Base-by-base conservation (phyloP, 2,888 invertebrate genomes). In the Lasius platythorax region DNA sequence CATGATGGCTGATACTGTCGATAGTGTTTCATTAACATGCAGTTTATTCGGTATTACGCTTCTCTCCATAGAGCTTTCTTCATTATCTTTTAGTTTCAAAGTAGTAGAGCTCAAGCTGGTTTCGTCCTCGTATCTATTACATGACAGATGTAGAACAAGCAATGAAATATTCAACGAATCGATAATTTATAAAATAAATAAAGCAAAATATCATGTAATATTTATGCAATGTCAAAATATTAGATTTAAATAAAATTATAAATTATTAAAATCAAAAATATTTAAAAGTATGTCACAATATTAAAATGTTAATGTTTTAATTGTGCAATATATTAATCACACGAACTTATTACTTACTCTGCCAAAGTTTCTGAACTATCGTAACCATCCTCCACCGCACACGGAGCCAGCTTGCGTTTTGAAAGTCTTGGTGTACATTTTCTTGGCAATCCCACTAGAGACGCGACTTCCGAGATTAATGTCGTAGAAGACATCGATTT, bases 391-490 rank as follows among this genome's bases (percentile, higher is more conserved):
- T 95, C 95, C 66, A 91, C 88, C 66, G 93, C 93, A 50, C 79
- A 82, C 1, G 86, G 88, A 87, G 83, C 79, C 9, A 43, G 5
- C 12, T 76, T 66, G 37, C 72, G 83, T 53, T 83, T 83, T 12
- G 37, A 64, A 23, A 88, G 92, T 82, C 90, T 93, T 9, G 92
- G 91, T 40, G 94, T 91, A 50, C 91, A 85, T 76, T 93, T 91
- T 75, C 93, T 90, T 12, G 93, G 95, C 92, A 97, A 95, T 92
- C 96, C 96, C 15, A 96, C 96, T 87, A 97, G 93, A 28, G 97
- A 98, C 64, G 97, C 97, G 33, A 98, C 98, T 94, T 98, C 98
- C 0, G 98, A 98, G 15, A 98, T 95, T 12, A 98, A 95, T 0
- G 98, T 98, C 64, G 97, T 97, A 30, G 97, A 97, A 1, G 98